These are phyloP conservation scores for Enteromius anoplus DNA, from an alignment of 2,797 vertebrate genomes.

Conservation along the genomic window DNA sequence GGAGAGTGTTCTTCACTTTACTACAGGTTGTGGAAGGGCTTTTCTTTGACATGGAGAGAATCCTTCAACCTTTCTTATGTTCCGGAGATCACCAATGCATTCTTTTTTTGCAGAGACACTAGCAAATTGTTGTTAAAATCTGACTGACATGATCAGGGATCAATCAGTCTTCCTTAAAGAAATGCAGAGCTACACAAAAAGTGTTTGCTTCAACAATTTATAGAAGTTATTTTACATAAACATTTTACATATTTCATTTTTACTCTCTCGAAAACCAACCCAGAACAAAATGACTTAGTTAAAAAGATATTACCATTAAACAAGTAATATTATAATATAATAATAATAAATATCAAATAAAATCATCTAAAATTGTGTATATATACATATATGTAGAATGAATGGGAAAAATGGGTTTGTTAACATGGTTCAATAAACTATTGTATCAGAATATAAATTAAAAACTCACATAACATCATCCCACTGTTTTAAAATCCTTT, in stretches of 20 bases:
- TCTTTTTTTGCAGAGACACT: too few species aligned
- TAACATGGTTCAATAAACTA: not conserved
- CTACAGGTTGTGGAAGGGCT: too few species aligned
- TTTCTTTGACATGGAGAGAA: too few species aligned
- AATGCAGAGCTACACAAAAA: not conserved
- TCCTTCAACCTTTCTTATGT: too few species aligned
- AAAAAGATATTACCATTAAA: not conserved
- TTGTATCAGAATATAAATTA: not conserved
- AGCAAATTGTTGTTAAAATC: not conserved
- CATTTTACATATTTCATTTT: not conserved
- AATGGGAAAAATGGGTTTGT: not conserved
- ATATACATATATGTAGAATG: not conserved
- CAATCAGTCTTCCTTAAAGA: not conserved
- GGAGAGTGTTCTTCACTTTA: too few species aligned
- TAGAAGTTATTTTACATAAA: not conserved
- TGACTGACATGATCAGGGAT: slow-evolving; percentile 19
- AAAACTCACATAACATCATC: not conserved
- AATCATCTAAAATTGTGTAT: not conserved
- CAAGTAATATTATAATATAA: not conserved
- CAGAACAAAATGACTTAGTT: not conserved
- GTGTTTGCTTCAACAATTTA: not conserved
- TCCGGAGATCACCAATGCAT: too few species aligned
- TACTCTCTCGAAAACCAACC: not conserved
- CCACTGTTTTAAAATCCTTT: not conserved
- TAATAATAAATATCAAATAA: not conserved